phyloP scores from a whole-genome alignment of 2,888 invertebrate genomes.

The Metalampra italica region DNA sequence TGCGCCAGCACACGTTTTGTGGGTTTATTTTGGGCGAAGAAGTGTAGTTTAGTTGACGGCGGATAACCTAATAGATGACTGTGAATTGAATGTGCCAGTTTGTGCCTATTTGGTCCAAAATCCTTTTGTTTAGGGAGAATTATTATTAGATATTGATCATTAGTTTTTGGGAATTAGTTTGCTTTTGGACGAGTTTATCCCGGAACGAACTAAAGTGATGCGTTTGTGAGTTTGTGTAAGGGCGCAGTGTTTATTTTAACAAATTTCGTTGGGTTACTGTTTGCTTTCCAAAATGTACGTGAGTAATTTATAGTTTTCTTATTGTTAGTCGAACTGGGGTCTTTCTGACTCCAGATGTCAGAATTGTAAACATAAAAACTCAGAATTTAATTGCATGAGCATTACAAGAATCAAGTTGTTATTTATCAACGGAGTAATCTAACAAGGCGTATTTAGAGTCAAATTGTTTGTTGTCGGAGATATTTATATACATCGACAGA shows the following conservation, averaged over 20 bases:
- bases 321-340: neutral
- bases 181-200: neutral
- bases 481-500: too few species aligned
- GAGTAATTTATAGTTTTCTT: neutral
- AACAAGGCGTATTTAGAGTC: too few species aligned
- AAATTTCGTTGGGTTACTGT: neutral
- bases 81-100: slow-evolving; percentile 22
- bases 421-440: too few species aligned
- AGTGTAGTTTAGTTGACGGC: slow-evolving; percentile 46
- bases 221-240: neutral
- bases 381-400: too few species aligned
- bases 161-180: neutral
- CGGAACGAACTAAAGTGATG: neutral
- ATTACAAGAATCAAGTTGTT: too few species aligned
- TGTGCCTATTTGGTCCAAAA: slow-evolving; percentile 14
- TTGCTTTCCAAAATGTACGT: neutral
- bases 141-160: neutral
- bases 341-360: too few species aligned
- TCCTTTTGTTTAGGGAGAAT: slow-evolving; percentile 3
- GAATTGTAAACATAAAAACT: too few species aligned
- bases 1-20: slow-evolving; percentile 24
- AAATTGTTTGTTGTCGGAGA: too few species aligned
- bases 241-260: neutral
- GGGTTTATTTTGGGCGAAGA: slow-evolving; percentile 44
- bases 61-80: slow-evolving; percentile 53